Evolutionary conservation across 2,888 invertebrate species (phyloP).

Genomic region (Clostera curtula): DNA sequence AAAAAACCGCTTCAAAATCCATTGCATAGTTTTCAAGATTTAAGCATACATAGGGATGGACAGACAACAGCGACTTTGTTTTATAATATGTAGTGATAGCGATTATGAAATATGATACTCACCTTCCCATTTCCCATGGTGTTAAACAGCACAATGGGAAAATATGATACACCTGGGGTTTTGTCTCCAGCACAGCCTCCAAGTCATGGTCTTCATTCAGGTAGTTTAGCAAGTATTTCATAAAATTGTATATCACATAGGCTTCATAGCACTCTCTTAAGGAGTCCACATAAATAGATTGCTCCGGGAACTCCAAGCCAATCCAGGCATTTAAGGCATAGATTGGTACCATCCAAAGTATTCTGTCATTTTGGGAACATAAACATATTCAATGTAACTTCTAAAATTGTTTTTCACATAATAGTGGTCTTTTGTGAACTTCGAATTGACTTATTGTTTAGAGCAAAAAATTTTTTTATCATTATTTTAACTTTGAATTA

Average conservation of each 20-base stretch:
- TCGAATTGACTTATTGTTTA: too few relatives aligned
- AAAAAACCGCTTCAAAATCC: too few relatives aligned
- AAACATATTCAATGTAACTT: too few relatives aligned
- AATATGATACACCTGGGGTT: constrained; percentile 90
- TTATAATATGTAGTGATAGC: too few relatives aligned
- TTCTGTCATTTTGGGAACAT: constrained; percentile 67
- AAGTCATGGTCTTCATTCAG: constrained; percentile 90
- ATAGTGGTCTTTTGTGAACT: too few relatives aligned
- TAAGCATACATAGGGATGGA: too few relatives aligned
- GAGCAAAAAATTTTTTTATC: too few relatives aligned
- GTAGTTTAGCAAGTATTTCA: constrained; percentile 94
- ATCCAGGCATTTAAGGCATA: constrained; percentile 97
- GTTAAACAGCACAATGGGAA: constrained; percentile 93
- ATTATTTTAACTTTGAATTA: too few relatives aligned
- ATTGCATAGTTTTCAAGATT: too few relatives aligned
- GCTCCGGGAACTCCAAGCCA: constrained; percentile 89
- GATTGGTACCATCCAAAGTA: constrained; percentile 98
- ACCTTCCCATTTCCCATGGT: constrained; percentile 96
- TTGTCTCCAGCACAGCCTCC: constrained; percentile 85
- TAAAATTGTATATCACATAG: constrained; percentile 98
- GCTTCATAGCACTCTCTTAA: constrained; percentile 97
- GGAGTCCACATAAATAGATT: constrained; percentile 94
- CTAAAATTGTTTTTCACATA: too few relatives aligned
- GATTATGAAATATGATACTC: constrained; percentile 7
- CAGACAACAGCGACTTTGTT: too few relatives aligned